Conservation (phyloP, 2,888 invertebrate species). For the Diarsia dahlii region DNA sequence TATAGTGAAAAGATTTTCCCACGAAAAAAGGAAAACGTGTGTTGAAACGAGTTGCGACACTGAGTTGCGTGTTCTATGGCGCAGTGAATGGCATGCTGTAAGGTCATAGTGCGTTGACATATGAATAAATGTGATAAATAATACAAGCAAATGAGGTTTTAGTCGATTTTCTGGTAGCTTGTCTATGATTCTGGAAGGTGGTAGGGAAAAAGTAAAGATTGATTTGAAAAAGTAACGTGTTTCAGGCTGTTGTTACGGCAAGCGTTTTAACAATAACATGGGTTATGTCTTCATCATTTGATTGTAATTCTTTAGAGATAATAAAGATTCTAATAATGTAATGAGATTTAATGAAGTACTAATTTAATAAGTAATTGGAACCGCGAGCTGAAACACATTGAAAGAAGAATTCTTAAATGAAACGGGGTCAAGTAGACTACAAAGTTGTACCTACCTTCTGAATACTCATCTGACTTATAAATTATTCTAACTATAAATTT, state of each 20-base stretch:
- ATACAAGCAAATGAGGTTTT: constrained; percentile 38
- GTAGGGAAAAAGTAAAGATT: background rate
- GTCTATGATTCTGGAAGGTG: background rate
- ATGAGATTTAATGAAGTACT: background rate
- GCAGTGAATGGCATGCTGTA: constrained; percentile 68
- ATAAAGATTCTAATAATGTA: too few species aligned
- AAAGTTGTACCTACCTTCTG: background rate
- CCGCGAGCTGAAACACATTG: background rate
- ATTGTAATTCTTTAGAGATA: background rate
- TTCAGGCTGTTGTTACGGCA: background rate
- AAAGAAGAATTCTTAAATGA: background rate
- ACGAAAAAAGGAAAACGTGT: constrained; percentile 88
- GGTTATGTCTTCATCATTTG: background rate
- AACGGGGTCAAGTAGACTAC: background rate
- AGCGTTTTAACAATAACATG: background rate
- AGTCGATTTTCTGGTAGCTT: constrained; percentile 13
- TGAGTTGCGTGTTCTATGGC: constrained; percentile 76
- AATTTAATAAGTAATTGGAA: background rate
- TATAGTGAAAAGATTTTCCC: constrained; percentile 87
- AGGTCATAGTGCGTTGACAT: constrained; percentile 69
- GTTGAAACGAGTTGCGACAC: constrained; percentile 84
- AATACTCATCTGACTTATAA: background rate
- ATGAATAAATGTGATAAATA: constrained; percentile 56
- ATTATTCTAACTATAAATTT: background rate
- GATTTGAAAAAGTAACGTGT: constrained; percentile 14